Base-by-base conservation (phyloP, 2,797 vertebrate genomes). In the Characodon lateralis region DNA sequence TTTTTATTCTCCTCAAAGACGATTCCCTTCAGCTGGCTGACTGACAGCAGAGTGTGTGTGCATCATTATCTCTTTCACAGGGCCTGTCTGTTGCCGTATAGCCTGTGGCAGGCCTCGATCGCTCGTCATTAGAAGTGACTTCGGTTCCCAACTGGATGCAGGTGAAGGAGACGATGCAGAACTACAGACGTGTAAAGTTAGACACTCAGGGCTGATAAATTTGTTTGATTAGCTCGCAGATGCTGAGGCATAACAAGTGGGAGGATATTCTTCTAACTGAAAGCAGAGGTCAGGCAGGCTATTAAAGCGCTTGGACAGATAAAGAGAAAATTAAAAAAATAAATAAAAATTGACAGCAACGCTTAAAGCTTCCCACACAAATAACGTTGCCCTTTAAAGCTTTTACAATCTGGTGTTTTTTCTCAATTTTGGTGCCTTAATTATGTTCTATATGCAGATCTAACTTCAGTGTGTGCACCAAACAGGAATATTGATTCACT, bases 41-140 rank as follows among this genome's bases (percentile, higher is more conserved):
- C 86, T 92, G 93, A 93, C 94, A 92, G 93, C 91, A 84, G 91
- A 89, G 91, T 88, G 88, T 85, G 87, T 83, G 89, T 85, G 90
- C 90, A 90, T 93, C 90, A 92, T 92, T 94, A 94, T 93, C 92
- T 92, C 87, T 78, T 89, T 91, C 88, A 91, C 92, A 89, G 82
- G 87, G 85, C 66, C 76, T 90, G 91, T 88, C 89, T 90, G 89
- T 87, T 77, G 86, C 89, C 51, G 53, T 91, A 43, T 43, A 89
- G 91, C 92, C 91, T 80, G 85, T 91, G 89, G 92, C 93, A 91
- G 90, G 91, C 89, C 92, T 93, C 88, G 83, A 88, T 94, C 87
- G 85, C 86, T 82, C 78, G 77, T 78, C 86, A 88, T 88, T 88
- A 90, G 87, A 89, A 89, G 84, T 88, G 83, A 91, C 88, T 89